Base-by-base conservation (phyloP, 2,888 invertebrate genomes). In the Spilarctia lutea region DNA sequence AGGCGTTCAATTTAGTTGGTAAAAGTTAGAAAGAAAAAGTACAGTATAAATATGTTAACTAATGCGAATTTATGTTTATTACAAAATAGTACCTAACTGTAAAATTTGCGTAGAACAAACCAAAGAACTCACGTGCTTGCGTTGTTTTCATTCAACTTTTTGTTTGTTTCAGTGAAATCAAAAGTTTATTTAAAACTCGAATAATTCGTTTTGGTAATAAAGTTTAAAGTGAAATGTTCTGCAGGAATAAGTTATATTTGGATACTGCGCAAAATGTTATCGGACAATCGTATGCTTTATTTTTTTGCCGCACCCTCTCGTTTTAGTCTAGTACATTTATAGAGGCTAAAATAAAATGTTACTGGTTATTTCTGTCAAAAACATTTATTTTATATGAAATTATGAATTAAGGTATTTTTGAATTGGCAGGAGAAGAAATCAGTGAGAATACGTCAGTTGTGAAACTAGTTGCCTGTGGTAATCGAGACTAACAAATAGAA, bases 1-100 rank as follows among this genome's bases (percentile, higher is more conserved):
- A 83, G 85, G 84, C 84, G 79, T 70, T 71, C n/a, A 45, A 63
- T 74, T 78, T 60, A 70, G 67, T 56, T 60, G 75, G 45, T 70
- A 72, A 72, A 75, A 42, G 45, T 24, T 0, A 39, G 39, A 70
- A 13, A 30, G 27, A 24, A 39, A n/a, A 73, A 35, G 13, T n/a
- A 39, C 20, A 18, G n/a, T 6, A 48, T 39, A 27, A 68, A 45
- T 39, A 68, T 68, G 48, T 24, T 35, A 60, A 66, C 18, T 35
- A 68, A 68, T 20, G 60, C 33, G 63, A 33, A 33, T 33, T 73
- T 68, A 27, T 30, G 27, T 63, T 68, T 60, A 72, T 66, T 52
- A 6, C 39, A 10, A 56, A 56, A 56, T 10, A n/a, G 52, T n/a
- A 33, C 33, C 33, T 33, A 10, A 24, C 30, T 56, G 72, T 39